Base-by-base conservation (phyloP, 2,888 invertebrate genomes). In the Diaprepes abbreviatus region DNA sequence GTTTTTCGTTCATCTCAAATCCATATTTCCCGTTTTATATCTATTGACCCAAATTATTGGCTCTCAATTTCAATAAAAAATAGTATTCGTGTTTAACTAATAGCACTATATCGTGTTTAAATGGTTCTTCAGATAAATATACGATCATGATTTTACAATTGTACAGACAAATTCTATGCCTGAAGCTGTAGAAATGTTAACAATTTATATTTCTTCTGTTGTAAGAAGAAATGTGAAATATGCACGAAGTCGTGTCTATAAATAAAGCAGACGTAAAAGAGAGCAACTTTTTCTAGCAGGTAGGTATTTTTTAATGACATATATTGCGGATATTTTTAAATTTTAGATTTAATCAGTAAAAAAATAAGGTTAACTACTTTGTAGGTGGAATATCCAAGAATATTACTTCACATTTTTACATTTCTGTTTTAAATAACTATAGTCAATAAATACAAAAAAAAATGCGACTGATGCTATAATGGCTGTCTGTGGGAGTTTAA, bases 71-170 rank as follows among this genome's bases (percentile, higher is more conserved):
- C 43, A 59, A 45, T 6, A 43, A 59, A 59, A 50, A 59, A 31
- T 33, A 28, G 28, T 28, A 28, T 28, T 59, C 58, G 58, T 59
- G 58, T 59, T 59, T 28, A 14, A 31, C 58, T 59, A 40, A 40
- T 59, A 59, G 58, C 35, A 60, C 36, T 43, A 48, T 35, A 60
- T 60, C 59, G 59, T 60, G 58, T 45, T 60, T 48, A 60, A 60
- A 48, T 60, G 35, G 48, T 60, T 48, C 59, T 21, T 48, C 45
- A 48, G 59, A 60, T 60, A 60, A 60, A 45, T 60, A 58, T 14
- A 35, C 59, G 43, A 60, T 60, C 59, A 60, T 60, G 59, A 60
- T 60, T 48, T 48, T 45, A 60, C 59, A 48, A 60, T 60, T 43
- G 59, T 48, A 60, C 48, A 60, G 59, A 60, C 59, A 60, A 60